Base-by-base conservation (phyloP, 2,888 invertebrate genomes). In the Amiota minor region DNA sequence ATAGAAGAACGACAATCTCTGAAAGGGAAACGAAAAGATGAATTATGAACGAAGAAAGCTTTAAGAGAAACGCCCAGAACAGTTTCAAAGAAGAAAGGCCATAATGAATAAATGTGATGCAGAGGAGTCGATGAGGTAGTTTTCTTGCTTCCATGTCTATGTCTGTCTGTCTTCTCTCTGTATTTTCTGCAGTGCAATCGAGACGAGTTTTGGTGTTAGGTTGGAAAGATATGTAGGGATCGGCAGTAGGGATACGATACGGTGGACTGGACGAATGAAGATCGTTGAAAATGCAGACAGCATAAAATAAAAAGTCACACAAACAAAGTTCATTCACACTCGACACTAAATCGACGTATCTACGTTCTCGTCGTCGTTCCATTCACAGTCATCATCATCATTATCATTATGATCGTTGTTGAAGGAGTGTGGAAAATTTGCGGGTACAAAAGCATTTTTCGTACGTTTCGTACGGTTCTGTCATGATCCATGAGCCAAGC, bases 291-390 rank as follows among this genome's bases (percentile, higher is more conserved):
- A 23, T 23, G 23, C 3, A 23, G 23, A 23, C 23, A 23, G 23
- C 23, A 23, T 3, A 23, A 23, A 2, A 23, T 23, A 23, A 6
- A 6, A 59, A 18, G 3, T 47, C 65, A 65, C 16, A n/a, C n/a
- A 79, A 77, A n/a, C n/a, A 79, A 77, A 76, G 81, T 81, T 81
- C 81, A 77, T 81, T 81, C 81, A 79, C 81, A 76, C 77, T 81
- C 81, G 79, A 81, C 79, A 81, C 80, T 79, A 75, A 78, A 79
- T 70, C 70, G 69, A 69, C 73, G 61, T 71, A 53, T 35, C 8
- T 9, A 16, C 53, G 59, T 10, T 20, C 10, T 18, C 18, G 59
- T 10, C 18, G 59, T 59, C 9, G 61, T 50, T 50, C 35, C 35
- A 35, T 35, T 35, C 35, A 35, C 35, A 35, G 6, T 35, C 35